Evolutionary conservation across 92 coral and sea anemone species (phyloP).

Genomic region (Epizoanthus illoricatus): DNA sequence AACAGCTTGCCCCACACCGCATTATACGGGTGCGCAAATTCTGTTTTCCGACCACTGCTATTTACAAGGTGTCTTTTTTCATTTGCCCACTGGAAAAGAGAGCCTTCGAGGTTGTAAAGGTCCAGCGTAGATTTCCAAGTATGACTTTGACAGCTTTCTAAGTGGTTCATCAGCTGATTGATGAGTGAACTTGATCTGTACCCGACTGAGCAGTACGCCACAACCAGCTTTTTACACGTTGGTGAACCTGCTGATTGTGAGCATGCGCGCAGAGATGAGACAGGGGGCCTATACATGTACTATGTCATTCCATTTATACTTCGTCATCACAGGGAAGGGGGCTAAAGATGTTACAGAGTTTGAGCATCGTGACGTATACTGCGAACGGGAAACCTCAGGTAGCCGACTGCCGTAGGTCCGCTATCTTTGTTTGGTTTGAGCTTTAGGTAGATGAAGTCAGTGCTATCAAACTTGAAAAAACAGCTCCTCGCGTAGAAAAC

Average conservation of each 20-base stretch:
- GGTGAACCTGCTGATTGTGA: slow-evolving; percentile 35
- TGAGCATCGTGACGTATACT: too few species aligned
- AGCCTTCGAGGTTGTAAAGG: slow-evolving; percentile 88
- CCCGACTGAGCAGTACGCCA: slow-evolving; percentile 93
- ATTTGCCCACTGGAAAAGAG: slow-evolving; percentile 96
- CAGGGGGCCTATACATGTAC: neutral
- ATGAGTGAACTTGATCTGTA: slow-evolving; percentile 81
- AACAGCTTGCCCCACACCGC: slow-evolving; percentile 81
- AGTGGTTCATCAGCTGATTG: slow-evolving; percentile 59
- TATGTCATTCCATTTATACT: too few species aligned
- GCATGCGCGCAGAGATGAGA: too few species aligned
- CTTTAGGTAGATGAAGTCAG: too few species aligned
- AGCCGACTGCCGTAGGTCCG: too few species aligned
- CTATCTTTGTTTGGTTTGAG: too few species aligned
- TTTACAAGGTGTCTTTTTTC: slow-evolving; percentile 72
- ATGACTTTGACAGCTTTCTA: slow-evolving; percentile 52
- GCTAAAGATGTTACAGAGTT: too few species aligned
- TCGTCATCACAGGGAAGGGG: neutral
- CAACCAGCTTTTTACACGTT: slow-evolving; percentile 57
- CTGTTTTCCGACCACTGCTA: slow-evolving; percentile 44
- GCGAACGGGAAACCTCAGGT: too few species aligned
- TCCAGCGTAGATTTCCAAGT: slow-evolving; percentile 46
- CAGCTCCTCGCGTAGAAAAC: too few species aligned
- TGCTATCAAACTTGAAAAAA: too few species aligned
- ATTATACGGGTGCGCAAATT: slow-evolving; percentile 83